A percentile compares a stretch with the other conserved stretches of the same genome.
phyloP scores from a whole-genome alignment of 1,140 invertebrate species.

The Hycleus cichorii region DNA sequence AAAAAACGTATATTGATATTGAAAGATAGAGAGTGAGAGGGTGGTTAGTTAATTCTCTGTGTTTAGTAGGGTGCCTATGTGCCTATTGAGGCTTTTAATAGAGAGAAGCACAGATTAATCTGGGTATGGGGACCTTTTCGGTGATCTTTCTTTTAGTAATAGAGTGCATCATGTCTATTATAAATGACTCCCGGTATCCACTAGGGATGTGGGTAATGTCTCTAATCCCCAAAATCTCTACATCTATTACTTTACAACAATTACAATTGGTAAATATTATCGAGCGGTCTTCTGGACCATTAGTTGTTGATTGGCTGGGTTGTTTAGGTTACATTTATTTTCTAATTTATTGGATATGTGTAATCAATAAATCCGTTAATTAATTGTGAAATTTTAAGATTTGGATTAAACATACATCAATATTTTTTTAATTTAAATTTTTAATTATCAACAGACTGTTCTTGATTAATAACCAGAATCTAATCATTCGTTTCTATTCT shows the following conservation, averaged over 20 bases:
- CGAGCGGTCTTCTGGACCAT: slow-evolving; percentile 6
- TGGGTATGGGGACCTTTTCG: slow-evolving; percentile 19
- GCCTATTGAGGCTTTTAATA: slow-evolving; percentile 32
- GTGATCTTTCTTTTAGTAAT: slow-evolving; percentile 33
- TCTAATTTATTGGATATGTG: too few species aligned
- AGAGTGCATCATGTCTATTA: slow-evolving; percentile 32
- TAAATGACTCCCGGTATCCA: slow-evolving; percentile 26
- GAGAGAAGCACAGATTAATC: slow-evolving; percentile 34
- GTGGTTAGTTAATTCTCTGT: slow-evolving; percentile 10
- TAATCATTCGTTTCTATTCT: not conserved
- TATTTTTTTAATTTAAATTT: too few species aligned
- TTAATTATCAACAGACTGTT: too few species aligned
- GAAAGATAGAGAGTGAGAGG: slow-evolving; percentile 7
- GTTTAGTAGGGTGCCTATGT: slow-evolving; percentile 18
- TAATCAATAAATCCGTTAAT: too few species aligned
- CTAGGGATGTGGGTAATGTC: slow-evolving; percentile 4
- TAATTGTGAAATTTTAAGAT: too few species aligned
- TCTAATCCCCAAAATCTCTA: not conserved
- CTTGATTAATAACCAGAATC: not conserved
- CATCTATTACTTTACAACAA: slow-evolving; percentile 14
- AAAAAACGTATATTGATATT: too few species aligned
- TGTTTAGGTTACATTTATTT: not conserved
- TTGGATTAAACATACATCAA: too few species aligned
- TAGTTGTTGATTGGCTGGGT: slow-evolving; percentile 6
- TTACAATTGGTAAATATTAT: slow-evolving; percentile 11